These are phyloP conservation scores for Hyalella azteca DNA, from an alignment of 2,888 invertebrate genomes.

Conservation along the genomic window DNA sequence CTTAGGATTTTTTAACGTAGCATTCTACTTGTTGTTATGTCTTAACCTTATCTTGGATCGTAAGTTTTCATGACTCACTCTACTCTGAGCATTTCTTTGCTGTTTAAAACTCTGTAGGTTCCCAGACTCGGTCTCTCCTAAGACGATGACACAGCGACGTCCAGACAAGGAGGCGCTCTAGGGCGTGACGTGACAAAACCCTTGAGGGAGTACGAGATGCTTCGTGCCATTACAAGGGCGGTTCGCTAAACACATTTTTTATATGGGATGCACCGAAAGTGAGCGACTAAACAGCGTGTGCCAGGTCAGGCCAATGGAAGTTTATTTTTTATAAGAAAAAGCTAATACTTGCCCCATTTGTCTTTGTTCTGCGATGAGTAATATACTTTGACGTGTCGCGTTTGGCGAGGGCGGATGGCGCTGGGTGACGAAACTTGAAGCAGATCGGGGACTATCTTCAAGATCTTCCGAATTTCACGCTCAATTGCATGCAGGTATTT, in stretches of 20 bases:
- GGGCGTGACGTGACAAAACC: constrained; percentile 36
- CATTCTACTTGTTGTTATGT: too few species aligned
- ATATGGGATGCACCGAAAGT: constrained; percentile 32
- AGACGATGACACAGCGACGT: not conserved
- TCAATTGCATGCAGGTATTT: constrained; percentile 24
- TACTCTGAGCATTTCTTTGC: too few species aligned
- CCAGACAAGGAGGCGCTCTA: not conserved
- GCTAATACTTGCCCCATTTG: constrained; percentile 22
- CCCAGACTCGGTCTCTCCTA: not conserved
- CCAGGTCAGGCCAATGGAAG: constrained; percentile 28
- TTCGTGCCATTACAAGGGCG: constrained; percentile 30
- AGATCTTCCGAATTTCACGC: constrained; percentile 28
- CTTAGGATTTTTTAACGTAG: too few species aligned
- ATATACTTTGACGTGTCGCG: constrained; percentile 27
- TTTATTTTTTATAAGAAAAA: constrained; percentile 30
- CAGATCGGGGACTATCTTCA: constrained; percentile 15
- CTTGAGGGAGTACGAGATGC: constrained; percentile 18
- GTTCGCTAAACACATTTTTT: constrained; percentile 30
- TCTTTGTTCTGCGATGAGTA: constrained; percentile 30
- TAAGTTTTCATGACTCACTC: too few species aligned
- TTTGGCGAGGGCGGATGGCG: constrained; percentile 16
- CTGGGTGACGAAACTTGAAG: not conserved
- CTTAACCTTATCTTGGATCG: too few species aligned
- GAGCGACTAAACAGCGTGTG: constrained; percentile 17
- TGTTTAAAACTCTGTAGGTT: too few species aligned